Evolutionary conservation across 2,888 invertebrate species (phyloP), one percentile per base, ranked within the genome.

Genomic region (Oscheius sp.): DNA sequence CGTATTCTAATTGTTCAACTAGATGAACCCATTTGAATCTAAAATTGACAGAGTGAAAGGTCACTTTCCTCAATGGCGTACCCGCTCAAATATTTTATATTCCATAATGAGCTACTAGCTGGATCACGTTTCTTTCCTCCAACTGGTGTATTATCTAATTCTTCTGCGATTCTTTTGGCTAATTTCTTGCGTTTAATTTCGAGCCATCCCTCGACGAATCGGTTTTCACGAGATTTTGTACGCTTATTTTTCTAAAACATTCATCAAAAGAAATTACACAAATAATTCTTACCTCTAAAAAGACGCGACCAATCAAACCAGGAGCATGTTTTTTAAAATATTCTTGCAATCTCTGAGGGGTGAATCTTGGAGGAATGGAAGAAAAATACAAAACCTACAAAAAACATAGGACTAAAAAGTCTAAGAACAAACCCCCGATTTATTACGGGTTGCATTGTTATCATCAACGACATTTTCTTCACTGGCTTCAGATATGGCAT

Each of bases 21-120:
- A 99, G 91, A 89, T 99, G 96, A 35, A 93, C 91, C 98, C 98
- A 99, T 90, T 96, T 96, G 89, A 98, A 98, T 81, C 94, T 92
- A 76, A 46, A 89, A 74, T 3, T n/a, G n/a, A n/a, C 3, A 18
- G 13, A 21, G 5, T 49, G 5, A 7, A 49, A 3, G 16, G 16
- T 13, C 13, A 13, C 5, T 21, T 7, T 49, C 13, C 49, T 13
- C 3, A 29, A 16, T 43, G 55, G 43, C 82, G 84, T 89, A 92
- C 92, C 91, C 92, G 2, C 94, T 93, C 79, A 98, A 91, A 89
- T 97, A 99, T 89, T 97, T 98, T 79, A 98, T 93, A 88, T 94
- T 95, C 99, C 99, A 99, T 52, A 96, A 91, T 89, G 93, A 92
- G 84, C 96, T 96, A 88, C 93, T 95, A 88, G 95, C 95, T 83